A percentile compares a stretch with the other conserved stretches of the same genome.
phyloP scores from a whole-genome alignment of 2,888 invertebrate genomes.

The Phlogophora meticulosa region DNA sequence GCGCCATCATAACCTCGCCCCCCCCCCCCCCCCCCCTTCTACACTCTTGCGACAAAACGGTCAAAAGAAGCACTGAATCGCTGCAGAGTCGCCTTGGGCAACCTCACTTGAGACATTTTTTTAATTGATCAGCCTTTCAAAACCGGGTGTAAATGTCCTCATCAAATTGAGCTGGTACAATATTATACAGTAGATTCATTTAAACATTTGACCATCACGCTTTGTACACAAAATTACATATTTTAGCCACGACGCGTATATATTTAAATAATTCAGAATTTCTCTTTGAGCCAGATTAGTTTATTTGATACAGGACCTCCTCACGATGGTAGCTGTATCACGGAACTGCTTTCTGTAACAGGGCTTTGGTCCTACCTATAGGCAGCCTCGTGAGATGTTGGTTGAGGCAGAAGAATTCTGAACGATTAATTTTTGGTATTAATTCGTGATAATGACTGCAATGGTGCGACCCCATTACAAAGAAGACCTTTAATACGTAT shows the following conservation, averaged over 20 bases:
- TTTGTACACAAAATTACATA: conserved; percentile 54
- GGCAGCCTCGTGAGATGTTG: neutral
- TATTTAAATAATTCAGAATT: conserved; percentile 37
- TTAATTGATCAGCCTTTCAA: too few species aligned
- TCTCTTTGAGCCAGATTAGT: conserved; percentile 30
- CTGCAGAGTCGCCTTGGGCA: too few species aligned
- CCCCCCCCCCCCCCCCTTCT: too few species aligned
- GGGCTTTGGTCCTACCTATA: neutral
- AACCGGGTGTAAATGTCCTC: conserved; percentile 3
- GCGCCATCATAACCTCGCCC: too few species aligned
- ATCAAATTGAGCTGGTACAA: neutral
- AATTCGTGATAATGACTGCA: neutral
- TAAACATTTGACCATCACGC: conserved; percentile 31
- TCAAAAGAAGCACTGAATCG: too few species aligned
- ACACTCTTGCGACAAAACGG: too few species aligned
- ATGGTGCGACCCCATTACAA: neutral
- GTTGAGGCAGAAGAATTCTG: neutral
- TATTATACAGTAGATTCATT: conserved; percentile 28
- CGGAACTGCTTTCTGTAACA: neutral
- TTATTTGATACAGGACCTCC: neutral
- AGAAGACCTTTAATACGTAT: neutral
- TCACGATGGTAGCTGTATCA: too few species aligned
- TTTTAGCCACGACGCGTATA: conserved; percentile 34
- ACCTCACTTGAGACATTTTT: too few species aligned
- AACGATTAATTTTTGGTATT: neutral